Base-by-base conservation (phyloP, 2,888 invertebrate species). In the Smittia sp. region DNA sequence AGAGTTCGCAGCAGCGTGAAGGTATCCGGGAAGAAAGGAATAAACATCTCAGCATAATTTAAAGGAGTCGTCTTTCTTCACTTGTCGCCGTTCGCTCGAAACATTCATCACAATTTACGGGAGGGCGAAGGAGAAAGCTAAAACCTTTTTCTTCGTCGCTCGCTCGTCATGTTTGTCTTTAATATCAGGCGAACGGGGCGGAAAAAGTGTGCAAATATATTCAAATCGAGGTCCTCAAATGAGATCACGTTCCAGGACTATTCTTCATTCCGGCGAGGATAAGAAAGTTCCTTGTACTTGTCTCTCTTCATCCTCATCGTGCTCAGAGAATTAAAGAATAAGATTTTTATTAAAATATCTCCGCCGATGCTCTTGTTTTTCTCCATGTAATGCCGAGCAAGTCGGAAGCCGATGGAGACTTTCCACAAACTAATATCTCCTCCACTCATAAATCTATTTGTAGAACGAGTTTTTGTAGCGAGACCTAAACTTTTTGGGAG, bases 201-300 rank as follows among this genome's bases (percentile, higher is more conserved):
- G 18, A 46, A 46, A 58, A 18, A 9, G 18, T 58, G 58, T 18
- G 20, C 9, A 58, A 58, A 20, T 18, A 58, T 20, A 22, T 58
- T 20, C 58, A 58, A 18, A 58, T 58, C 18, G 58, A 20, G 20
- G 9, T n/a, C 15, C 27, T 52, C 25, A 39, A 69, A 69, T 69
- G 69, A 69, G 69, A 69, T 69, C 69, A 69, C 69, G 69, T 69
- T 69, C 69, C 13, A 69, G 25, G 69, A 52, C 69, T 15, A 69
- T 69, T 52, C 69, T 69, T 69, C 69, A 69, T 69, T 32, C 20
- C 32, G n/a, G 20, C 27, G 25, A 63, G 65, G 27, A 65, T 65
- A 65, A 63, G 63, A 63, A 63, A 65, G 27, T 27, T 27, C 15
- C 65, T 27, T 65, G 65, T 15, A n/a, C 24, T 25, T 63, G n/a